Evolutionary conservation across 2,888 invertebrate genomes (phyloP), one percentile per base, ranked within the genome.

Genomic region (Macropis europaea): DNA sequence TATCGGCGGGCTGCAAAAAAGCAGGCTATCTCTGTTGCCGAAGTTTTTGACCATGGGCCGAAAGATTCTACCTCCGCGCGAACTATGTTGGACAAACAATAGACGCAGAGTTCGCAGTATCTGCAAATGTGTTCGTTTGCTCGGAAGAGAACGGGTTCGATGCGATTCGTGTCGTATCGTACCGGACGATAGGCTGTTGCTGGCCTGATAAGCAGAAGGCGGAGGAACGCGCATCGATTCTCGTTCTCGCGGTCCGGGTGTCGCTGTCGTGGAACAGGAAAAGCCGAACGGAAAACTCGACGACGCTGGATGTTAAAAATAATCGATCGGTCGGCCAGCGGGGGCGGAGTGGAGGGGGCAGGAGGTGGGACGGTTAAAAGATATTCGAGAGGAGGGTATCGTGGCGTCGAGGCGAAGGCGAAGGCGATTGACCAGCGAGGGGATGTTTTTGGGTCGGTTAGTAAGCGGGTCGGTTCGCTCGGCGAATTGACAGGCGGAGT

Each of bases 391-490:
- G 28, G 24, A 22, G 9, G 32, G 5, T 9, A 15, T 3, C n/a
- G 54, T 19, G n/a, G 52, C 61, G 50, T 43, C 43, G 36, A 26
- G 28, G n/a, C n/a, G n/a, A n/a, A 45, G 45, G 26, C 45, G 28
- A 19, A 26, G 66, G 42, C 53, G 64, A 60, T 70, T 72, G 75
- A 69, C 54, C 75, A 47, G 42, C 22, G 28, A 19, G 45, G 81
- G 68, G 72, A 79, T 74, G 76, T 81, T 76, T 82, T 82, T 61
- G 70, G 63, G 43, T 43, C 28, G 62, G 72, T 73, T 78, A 79
- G 63, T 78, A 73, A 59, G 28, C 28, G 45, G 59, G 36, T 43
- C 73, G 63, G 30, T 26, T 17, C 26, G 36, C 30, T 34, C 47
- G 42, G 32, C 38, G 50, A 30, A 57, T 56, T 5, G 52, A 30